phyloP scores from a whole-genome alignment of 2,797 vertebrate species.

The Graptemys geographica region DNA sequence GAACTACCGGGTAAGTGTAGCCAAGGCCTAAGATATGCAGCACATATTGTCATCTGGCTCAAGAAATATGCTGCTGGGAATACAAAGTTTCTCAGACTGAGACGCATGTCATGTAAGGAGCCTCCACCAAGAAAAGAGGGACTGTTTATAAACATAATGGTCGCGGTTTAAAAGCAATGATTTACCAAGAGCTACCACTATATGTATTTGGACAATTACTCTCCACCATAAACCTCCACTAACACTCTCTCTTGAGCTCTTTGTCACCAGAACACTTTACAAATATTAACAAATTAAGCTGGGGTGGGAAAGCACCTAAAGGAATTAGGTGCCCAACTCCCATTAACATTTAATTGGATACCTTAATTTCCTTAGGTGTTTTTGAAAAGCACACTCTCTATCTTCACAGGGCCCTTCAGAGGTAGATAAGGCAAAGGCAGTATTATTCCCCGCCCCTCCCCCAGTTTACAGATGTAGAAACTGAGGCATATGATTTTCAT shows the following conservation, averaged over 20 bases:
- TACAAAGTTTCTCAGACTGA: neutral
- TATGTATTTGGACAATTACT: rapidly evolving
- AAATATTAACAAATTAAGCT: neutral
- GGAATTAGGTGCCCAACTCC: neutral
- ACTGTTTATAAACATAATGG: neutral
- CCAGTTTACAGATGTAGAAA: neutral
- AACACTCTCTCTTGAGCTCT: neutral
- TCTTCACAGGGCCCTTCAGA: neutral
- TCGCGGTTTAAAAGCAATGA: neutral
- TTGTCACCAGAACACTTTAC: neutral
- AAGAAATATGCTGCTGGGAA: neutral
- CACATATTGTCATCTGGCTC: neutral
- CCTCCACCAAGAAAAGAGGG: neutral
- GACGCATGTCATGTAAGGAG: neutral
- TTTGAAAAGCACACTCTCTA: neutral
- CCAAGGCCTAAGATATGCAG: rapidly evolving
- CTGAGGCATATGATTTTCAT: neutral
- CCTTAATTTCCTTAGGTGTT: neutral
- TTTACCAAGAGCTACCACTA: neutral
- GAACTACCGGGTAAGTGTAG: too few species aligned
- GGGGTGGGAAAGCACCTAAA: neutral
- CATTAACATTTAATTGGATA: neutral
- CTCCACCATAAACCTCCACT: rapidly evolving
- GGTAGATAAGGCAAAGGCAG: neutral
- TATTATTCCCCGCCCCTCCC: too few species aligned